Evolutionary conservation across 2,797 vertebrate species (phyloP), one percentile per base, ranked within the genome.

Genomic region (Spatula clypeata): DNA sequence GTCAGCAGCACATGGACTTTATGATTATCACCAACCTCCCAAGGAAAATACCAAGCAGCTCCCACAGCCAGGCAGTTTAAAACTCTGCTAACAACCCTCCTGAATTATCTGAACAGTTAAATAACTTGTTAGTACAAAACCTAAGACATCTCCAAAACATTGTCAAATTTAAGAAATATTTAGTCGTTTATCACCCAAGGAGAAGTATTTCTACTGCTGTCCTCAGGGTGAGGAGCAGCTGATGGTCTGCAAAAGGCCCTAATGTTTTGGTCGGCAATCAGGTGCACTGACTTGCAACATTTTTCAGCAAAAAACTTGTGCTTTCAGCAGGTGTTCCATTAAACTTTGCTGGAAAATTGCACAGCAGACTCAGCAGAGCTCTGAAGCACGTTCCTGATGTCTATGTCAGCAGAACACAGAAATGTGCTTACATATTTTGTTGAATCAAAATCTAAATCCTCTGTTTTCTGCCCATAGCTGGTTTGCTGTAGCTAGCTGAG

Each of bases 121-220:
- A 88, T n/a, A 91, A 34, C n/a, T 76, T 93, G 75, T 92, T 91
- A 91, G 24, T 86, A 86, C 38, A 71, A 86, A 85, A 79, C 31
- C 54, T 71, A 65, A 72, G 45, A 55, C 38, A 55, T 36, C 57
- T 82, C 88, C 69, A 80, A 94, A 96, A 97, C 74, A 74, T 5
- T 79, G 45, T 64, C 69, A 91, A 34, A 76, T 80, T 74, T 64
- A 86, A 91, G 65, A 74, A 82, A 79, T 0, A 0, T 49, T 88
- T 40, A 49, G 53, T 21, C 32, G 85, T 84, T 90, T 88, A 55
- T 86, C 66, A 70, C 53, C 26, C n/a, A 64, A 89, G 29, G 53
- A 75, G 58, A 93, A 83, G 20, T 34, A 24, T 95, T 94, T 92
- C 84, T 65, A 75, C 34, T 65, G 79, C 36, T 83, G 0, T 74